phyloP scores from a whole-genome alignment of 2,888 invertebrate species.

The Caenorhabditis parvicauda region DNA sequence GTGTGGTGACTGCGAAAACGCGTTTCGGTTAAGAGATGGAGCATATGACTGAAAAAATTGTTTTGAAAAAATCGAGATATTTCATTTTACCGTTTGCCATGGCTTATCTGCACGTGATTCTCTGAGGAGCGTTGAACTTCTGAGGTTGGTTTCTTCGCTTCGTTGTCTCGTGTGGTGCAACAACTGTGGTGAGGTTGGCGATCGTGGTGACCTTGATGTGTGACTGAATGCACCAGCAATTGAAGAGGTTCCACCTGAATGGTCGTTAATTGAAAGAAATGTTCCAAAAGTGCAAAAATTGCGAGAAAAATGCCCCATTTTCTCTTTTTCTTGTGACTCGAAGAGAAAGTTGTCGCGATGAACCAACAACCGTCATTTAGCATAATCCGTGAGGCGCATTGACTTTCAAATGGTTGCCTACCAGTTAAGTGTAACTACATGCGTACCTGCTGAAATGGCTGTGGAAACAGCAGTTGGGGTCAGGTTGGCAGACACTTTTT shows the following conservation, averaged over 20 bases:
- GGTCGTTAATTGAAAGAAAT: neutral
- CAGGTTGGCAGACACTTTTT: conserved; percentile 50
- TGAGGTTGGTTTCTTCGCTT: conserved; percentile 29
- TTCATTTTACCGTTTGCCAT: conserved; percentile 31
- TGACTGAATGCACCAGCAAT: conserved; percentile 33
- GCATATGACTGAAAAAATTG: conserved; percentile 26
- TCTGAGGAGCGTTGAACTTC: conserved; percentile 31
- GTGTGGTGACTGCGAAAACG: conserved; percentile 33
- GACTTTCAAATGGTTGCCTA: conserved; percentile 2
- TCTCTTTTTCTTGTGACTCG: neutral
- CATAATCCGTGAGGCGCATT: conserved; percentile 9
- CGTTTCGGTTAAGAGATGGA: conserved; percentile 26
- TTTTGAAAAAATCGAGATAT: neutral
- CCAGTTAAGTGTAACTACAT: neutral
- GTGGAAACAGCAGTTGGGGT: conserved; percentile 44
- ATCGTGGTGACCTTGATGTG: conserved; percentile 28
- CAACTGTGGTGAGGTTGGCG: conserved; percentile 44
- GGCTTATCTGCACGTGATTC: conserved; percentile 32
- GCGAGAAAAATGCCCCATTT: neutral
- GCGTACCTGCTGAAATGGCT: conserved; percentile 40
- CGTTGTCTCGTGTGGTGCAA: conserved; percentile 37
- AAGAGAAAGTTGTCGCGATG: neutral
- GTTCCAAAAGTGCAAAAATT: neutral
- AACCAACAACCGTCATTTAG: no score
- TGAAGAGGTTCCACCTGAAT: conserved; percentile 29